Evolutionary conservation across 2,797 vertebrate genomes (phyloP), one percentile per base, ranked within the genome.

Genomic region (Amniataba percoides): DNA sequence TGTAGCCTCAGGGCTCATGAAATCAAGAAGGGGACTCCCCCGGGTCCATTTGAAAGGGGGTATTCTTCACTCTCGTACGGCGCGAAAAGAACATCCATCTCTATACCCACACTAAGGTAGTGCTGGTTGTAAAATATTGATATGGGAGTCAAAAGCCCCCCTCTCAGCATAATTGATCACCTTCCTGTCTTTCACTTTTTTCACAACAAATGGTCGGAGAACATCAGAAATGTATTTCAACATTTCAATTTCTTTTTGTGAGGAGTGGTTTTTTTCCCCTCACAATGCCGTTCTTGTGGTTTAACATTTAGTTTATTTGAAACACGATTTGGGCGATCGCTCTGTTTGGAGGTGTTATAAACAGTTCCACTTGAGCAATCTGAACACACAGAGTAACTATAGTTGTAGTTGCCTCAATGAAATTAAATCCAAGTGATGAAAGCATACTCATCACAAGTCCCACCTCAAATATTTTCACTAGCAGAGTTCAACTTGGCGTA

Each of bases 81-180:
- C 16, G 36, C 3, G 4, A 71, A 65, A 70, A 71, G 27, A 53
- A 70, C 19, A 59, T 82, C 81, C 71, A 45, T 76, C 67, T 78
- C 64, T 51, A 31, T 59, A 63, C n/a, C 42, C 36, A 51, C 42
- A 49, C 49, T 53, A 23, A 42, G 31, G 52, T 46, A 63, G 71
- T 55, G 34, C 42, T 31, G 27, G 42, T 79, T 55, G 82, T 92
- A 23, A 92, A 89, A 91, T 87, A 92, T 90, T 89, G 46, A 92
- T 86, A 81, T 71, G 59, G 34, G 59, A 81, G 48, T 71, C 3
- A 6, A 80, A 60, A 73, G 42, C 16, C 63, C 27, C 57, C 27
- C n/a, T 53, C 36, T 39, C 77, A 43, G 80, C 77, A 85, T 84
- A 82, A 87, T 57, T 70, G 74, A 90, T 74, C 52, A 51, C 19